A percentile compares a stretch with the other conserved stretches of the same genome.
phyloP scores from a whole-genome alignment of 2,797 vertebrate species.

The Silurus lanzhouensis region DNA sequence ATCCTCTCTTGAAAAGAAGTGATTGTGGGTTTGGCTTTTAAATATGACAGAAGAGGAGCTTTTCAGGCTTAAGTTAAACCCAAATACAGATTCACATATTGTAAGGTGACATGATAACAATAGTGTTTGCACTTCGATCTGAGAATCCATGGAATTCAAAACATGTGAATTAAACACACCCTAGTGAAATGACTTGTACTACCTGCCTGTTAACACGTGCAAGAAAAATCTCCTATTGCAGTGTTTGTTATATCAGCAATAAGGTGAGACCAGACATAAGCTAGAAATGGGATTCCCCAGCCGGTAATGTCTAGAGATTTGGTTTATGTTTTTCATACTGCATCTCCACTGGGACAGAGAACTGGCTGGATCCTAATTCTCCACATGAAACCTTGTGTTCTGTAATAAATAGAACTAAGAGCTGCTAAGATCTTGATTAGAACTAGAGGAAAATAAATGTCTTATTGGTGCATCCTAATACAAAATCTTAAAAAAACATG shows the following conservation, averaged over 20 bases:
- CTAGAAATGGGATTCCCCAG: slow-evolving; percentile 25
- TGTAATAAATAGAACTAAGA: neutral
- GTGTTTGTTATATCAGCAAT: neutral
- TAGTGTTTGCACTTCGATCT: slow-evolving; percentile 11
- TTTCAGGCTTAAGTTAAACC: neutral
- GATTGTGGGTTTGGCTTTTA: neutral
- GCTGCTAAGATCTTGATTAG: neutral
- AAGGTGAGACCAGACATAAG: slow-evolving; percentile 9
- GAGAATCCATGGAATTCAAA: slow-evolving; percentile 7
- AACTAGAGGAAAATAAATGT: neutral
- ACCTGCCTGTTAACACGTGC: neutral
- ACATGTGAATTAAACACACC: neutral
- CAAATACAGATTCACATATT: neutral
- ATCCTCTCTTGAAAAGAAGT: neutral
- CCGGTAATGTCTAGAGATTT: slow-evolving; percentile 2
- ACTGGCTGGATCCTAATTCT: neutral
- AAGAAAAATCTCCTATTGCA: neutral
- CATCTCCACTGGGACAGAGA: neutral
- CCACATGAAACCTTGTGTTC: neutral
- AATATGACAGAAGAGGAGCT: neutral
- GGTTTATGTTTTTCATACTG: slow-evolving; percentile 8
- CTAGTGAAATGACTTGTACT: neutral
- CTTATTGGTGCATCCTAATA: neutral
- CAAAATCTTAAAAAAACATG: neutral
- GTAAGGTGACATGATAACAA: neutral